phyloP scores from a whole-genome alignment of 2,113 vertebrate genomes.

The Amphiprion ocellaris region DNA sequence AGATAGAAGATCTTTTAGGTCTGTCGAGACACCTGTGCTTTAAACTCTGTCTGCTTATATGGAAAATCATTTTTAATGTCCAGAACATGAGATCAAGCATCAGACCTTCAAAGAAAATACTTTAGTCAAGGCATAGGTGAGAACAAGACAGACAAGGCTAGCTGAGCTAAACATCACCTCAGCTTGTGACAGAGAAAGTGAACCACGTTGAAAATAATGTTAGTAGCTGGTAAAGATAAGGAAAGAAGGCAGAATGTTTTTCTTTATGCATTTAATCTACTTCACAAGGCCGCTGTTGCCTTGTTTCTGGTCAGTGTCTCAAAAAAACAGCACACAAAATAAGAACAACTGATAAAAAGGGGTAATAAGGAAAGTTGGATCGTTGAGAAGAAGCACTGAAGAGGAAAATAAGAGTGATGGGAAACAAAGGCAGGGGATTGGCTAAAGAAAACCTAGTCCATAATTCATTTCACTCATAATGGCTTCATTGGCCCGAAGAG shows the following conservation, averaged over 20 bases:
- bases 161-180: constrained; percentile 25
- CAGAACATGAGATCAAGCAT: background rate
- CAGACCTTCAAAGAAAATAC: background rate
- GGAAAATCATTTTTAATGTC: background rate
- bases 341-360: background rate
- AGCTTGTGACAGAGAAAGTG: constrained; percentile 14
- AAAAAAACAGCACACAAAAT: background rate
- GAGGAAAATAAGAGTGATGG: constrained; percentile 33
- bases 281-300: background rate
- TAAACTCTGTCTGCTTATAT: too few species aligned
- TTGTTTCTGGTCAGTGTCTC: background rate
- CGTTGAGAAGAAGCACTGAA: background rate
- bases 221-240: constrained; percentile 3
- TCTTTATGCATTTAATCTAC: background rate
- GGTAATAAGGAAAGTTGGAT: background rate
- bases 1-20: too few species aligned
- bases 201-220: background rate
- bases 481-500: constrained; percentile 73
- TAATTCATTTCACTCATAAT: constrained; percentile 81
- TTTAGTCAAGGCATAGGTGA: constrained; percentile 10
- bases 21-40: too few species aligned
- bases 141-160: background rate
- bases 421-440: constrained; percentile 39
- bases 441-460: constrained; percentile 66
- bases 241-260: constrained; percentile 5